Evolutionary conservation across 2,113 vertebrate species (phyloP), one percentile per base, ranked within the genome.

Genomic region (Tursiops truncatus): DNA sequence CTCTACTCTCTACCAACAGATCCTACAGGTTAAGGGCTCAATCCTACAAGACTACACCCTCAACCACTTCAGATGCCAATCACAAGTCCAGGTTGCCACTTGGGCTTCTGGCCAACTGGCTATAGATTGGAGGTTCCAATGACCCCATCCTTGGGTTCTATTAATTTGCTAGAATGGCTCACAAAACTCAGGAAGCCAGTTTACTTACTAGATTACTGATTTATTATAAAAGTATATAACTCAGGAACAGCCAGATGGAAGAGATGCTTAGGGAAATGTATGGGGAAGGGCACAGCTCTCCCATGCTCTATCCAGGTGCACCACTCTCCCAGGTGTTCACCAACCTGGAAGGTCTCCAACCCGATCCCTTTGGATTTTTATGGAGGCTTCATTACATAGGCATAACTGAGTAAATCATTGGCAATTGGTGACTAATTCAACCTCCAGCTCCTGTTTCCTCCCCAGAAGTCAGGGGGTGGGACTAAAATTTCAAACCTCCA

Each of bases 201-300:
- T 76, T 33, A 56, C 41, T 41, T 36, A 18, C 1, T 50, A 13
- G 20, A 26, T 26, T 23, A 23, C 20, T 41, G 20, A 18, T 53
- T 38, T 41, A n/a, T 33, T 26, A 12, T 2, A 13, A 62, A 53
- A 41, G 20, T 2, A 18, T 6, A 8, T 38, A 76, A 53, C 28
- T 76, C 13, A 53, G 58, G 33, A 74, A 13, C 2, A 36, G 33
- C 18, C 63, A 60, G 13, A 9, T 31, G 85, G 53, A 70, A 71
- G 38, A 38, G n/a, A 21, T 8, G 1, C 18, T 23, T 3, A 23
- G 25, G 33, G 53, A 38, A 58, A 1, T 36, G 10, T 36, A 20
- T 23, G 36, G 17, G 50, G 2, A 44, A 47, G 14, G 14, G 56
- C 3, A 3, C 0, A 4, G 18, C 8, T 38, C 3, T 7, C 28